These are phyloP conservation scores for Sinocyclocheilus maitianheensis DNA, from an alignment of 2,113 vertebrate species.

Conservation along the genomic window DNA sequence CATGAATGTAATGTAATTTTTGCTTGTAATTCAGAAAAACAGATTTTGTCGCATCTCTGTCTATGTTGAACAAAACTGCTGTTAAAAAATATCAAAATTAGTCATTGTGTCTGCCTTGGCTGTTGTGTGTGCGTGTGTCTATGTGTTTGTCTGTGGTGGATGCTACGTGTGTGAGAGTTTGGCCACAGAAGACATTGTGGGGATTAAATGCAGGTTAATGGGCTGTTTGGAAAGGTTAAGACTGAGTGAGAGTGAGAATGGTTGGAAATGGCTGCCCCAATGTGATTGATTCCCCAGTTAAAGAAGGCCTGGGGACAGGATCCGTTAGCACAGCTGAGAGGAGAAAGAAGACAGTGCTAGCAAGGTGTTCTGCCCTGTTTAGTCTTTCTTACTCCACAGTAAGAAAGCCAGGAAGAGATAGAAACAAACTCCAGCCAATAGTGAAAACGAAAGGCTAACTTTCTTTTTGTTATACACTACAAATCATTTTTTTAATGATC, in stretches of 20 bases:
- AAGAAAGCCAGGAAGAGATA: not conserved
- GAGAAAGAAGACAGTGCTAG: constrained; percentile 51
- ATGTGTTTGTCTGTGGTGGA: constrained; percentile 32
- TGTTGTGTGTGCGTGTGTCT: not conserved
- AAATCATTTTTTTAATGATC: no score
- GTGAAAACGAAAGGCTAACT: not conserved
- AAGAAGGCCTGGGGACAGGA: constrained; percentile 58
- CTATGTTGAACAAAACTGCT: constrained; percentile 23
- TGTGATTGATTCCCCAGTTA: constrained; percentile 62
- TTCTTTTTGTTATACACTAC: no score
- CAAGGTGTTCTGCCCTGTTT: constrained; percentile 33
- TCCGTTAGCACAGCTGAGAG: constrained; percentile 57
- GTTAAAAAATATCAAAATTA: not conserved
- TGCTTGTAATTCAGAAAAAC: not conserved
- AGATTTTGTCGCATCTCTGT: constrained; percentile 33
- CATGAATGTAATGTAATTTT: constrained; percentile 35
- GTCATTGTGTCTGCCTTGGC: constrained; percentile 31
- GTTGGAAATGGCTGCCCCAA: constrained; percentile 52
- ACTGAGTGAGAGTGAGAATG: constrained; percentile 55
- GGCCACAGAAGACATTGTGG: constrained; percentile 49
- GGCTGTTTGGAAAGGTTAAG: constrained; percentile 57
- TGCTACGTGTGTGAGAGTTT: constrained; percentile 40
- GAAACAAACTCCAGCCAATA: not conserved
- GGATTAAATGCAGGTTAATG: constrained; percentile 62
- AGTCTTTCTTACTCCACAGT: constrained; percentile 4